Evolutionary conservation across 2,113 vertebrate species (phyloP).

Genomic region (Brachyhypopomus occidentalis): DNA sequence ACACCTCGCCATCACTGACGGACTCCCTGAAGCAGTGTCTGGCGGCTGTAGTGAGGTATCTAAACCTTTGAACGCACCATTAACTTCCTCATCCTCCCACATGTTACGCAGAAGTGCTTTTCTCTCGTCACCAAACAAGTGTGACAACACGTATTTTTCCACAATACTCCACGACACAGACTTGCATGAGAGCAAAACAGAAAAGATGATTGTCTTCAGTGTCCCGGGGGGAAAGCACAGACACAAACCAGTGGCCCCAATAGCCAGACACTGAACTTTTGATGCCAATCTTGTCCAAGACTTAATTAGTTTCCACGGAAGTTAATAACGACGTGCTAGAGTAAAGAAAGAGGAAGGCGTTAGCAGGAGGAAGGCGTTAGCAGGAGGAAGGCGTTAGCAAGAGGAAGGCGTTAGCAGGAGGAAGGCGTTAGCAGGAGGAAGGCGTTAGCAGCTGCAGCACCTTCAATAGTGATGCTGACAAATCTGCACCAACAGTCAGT

Average conservation of each 20-base stretch:
- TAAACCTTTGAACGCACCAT: conserved; percentile 46
- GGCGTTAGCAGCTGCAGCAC: no score
- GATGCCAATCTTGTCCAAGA: no score
- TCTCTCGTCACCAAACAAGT: conserved; percentile 9
- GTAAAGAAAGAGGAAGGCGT: conserved; percentile 7
- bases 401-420: background rate
- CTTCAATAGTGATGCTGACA: background rate
- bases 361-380: no score
- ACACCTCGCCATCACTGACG: conserved; percentile 26
- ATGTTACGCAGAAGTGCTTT: conserved; percentile 59
- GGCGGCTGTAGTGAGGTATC: conserved; percentile 40
- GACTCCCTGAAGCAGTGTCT: conserved; percentile 15
- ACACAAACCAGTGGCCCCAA: no score
- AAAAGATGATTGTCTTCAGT: background rate
- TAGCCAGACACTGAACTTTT: no score
- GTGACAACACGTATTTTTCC: background rate
- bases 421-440: background rate
- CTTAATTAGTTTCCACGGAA: no score
- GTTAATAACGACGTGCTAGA: background rate
- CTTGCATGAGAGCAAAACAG: background rate
- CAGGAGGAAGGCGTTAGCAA: background rate
- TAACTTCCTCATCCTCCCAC: conserved; percentile 72
- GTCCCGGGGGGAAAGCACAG: background rate
- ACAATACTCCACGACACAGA: background rate
- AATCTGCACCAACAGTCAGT: background rate